phyloP scores from a whole-genome alignment of 2,113 vertebrate species.

The Oostethus manadensis region DNA sequence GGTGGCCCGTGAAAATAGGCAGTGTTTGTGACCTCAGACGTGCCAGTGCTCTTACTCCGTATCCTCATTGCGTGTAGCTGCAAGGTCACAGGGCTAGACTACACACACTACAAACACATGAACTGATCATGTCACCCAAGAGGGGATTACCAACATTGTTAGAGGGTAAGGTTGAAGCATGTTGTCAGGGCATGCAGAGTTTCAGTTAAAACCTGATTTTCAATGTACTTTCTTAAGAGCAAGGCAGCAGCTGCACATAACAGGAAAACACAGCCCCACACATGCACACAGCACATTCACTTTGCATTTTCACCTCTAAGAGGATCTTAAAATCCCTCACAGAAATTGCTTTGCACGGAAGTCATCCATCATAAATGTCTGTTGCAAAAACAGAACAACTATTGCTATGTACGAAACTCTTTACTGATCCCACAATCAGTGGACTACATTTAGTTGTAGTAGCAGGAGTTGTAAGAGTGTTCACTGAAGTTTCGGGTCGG shows the following conservation, averaged over 20 bases:
- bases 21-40: constrained; percentile 54
- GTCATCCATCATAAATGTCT: constrained; percentile 4
- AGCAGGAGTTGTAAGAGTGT: constrained; percentile 32
- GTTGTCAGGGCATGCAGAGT: constrained; percentile 39
- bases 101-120: constrained; percentile 46
- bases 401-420: constrained; percentile 11
- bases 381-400: background rate
- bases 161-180: constrained; percentile 49
- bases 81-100: constrained; percentile 67
- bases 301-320: constrained; percentile 1
- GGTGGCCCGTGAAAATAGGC: constrained; percentile 40
- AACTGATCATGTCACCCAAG: constrained; percentile 57
- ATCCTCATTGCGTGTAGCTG: constrained; percentile 64
- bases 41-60: constrained; percentile 47
- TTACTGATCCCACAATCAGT: too few relatives aligned
- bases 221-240: constrained; percentile 43
- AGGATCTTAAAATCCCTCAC: background rate
- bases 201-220: constrained; percentile 48
- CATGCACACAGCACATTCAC: constrained; percentile 7
- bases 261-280: constrained; percentile 14
- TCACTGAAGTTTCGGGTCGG: constrained; percentile 27
- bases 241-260: constrained; percentile 27
- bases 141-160: constrained; percentile 60
- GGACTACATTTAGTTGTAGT: too few relatives aligned
- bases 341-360: constrained; percentile 3